A percentile compares a stretch with the other conserved stretches of the same genome.
Evolutionary conservation across 2,888 invertebrate species (phyloP).

Genomic region (Pheosia tremula): DNA sequence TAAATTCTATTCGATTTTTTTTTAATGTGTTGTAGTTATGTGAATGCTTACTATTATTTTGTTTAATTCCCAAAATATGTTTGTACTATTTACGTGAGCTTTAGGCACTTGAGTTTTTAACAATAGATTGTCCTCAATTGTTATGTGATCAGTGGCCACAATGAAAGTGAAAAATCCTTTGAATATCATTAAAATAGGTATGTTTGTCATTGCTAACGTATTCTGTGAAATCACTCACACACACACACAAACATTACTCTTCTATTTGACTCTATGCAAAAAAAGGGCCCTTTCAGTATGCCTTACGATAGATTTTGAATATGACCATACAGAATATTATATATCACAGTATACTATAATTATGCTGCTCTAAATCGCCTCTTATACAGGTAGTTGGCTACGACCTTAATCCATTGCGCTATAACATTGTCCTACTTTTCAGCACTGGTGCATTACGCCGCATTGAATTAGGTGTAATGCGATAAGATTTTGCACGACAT

Average conservation of each 20-base stretch:
- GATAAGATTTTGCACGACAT: neutral
- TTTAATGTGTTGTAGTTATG: neutral
- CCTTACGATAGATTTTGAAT: too few species aligned
- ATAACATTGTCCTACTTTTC: conserved; percentile 1
- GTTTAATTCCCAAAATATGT: neutral
- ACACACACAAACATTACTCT: too few species aligned
- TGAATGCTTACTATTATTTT: neutral
- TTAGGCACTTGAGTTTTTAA: neutral
- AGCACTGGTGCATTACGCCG: neutral
- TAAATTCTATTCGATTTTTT: neutral
- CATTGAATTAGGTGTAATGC: neutral
- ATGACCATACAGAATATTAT: too few species aligned
- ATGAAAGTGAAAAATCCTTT: conserved; percentile 39
- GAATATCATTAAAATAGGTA: conserved; percentile 23
- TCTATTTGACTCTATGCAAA: too few species aligned
- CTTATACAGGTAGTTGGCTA: neutral
- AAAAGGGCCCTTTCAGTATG: too few species aligned
- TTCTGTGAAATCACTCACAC: too few species aligned
- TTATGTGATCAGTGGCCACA: conserved; percentile 4
- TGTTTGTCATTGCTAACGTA: neutral
- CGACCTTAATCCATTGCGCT: neutral
- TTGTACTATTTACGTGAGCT: too few species aligned
- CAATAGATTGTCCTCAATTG: neutral
- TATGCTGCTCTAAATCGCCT: neutral
- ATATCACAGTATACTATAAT: neutral